A percentile compares a stretch with the other conserved stretches of the same genome.
phyloP scores from a whole-genome alignment of 2,888 invertebrate genomes.

The Hydriomena furcata region DNA sequence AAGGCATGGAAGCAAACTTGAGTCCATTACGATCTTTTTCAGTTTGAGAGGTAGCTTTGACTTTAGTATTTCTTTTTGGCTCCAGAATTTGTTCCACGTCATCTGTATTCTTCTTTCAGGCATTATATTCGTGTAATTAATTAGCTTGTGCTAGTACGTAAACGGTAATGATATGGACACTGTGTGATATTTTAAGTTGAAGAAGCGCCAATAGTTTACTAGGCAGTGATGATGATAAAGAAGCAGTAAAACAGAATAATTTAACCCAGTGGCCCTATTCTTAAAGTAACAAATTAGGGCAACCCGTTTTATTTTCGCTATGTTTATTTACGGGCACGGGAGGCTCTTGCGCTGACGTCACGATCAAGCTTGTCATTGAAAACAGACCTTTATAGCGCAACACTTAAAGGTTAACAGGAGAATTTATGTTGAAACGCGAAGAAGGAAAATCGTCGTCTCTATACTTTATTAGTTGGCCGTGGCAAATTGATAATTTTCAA shows the following conservation, averaged over 20 bases:
- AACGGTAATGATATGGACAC: no score
- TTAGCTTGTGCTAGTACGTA: no score
- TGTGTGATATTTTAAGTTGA: no score
- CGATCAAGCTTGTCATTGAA: slow-evolving; percentile 26
- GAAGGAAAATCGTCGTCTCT: slow-evolving; percentile 23
- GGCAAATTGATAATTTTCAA: slow-evolving; percentile 24
- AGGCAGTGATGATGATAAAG: not conserved
- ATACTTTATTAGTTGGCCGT: slow-evolving; percentile 21
- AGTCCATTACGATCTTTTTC: no score
- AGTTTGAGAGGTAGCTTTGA: no score
- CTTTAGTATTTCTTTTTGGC: no score
- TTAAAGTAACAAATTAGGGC: slow-evolving; percentile 55
- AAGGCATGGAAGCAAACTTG: no score
- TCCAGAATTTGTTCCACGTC: no score
- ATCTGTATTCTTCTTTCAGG: no score
- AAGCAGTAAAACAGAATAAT: slow-evolving; percentile 18
- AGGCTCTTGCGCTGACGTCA: slow-evolving; percentile 44
- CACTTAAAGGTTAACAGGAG: slow-evolving; percentile 18
- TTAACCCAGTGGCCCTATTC: slow-evolving; percentile 41
- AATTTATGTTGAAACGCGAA: slow-evolving; percentile 14
- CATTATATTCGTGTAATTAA: no score
- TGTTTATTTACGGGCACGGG: slow-evolving; percentile 47
- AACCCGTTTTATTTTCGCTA: slow-evolving; percentile 51
- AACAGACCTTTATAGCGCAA: slow-evolving; percentile 31
- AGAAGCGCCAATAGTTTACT: no score